These are phyloP conservation scores for Enteromius viviparus DNA, from an alignment of 2,797 vertebrate species.

Conservation along the genomic window DNA sequence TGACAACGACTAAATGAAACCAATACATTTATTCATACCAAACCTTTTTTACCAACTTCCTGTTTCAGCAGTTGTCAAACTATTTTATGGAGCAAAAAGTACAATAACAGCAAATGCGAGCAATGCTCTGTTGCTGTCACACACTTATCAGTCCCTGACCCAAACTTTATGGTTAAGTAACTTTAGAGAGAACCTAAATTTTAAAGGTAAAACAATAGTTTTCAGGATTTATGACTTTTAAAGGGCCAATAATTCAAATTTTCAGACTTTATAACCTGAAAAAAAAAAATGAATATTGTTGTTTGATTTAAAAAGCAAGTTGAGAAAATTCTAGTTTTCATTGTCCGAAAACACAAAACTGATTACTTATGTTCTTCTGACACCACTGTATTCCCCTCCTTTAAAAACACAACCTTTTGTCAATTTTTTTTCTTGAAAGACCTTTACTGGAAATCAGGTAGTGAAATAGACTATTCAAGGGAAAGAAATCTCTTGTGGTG, in stretches of 20 bases:
- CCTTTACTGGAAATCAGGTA: background rate
- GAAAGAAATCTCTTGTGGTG: background rate
- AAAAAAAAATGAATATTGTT: background rate
- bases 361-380: background rate
- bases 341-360: background rate
- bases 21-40: no score
- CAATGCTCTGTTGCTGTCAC: background rate
- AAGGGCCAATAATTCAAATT: background rate
- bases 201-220: slow-evolving; percentile 7
- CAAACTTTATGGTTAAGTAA: background rate
- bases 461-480: background rate
- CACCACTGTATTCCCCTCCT: background rate
- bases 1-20: background rate
- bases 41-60: background rate
- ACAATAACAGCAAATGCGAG: background rate
- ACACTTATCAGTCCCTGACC: background rate
- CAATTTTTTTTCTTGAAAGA: background rate
- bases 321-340: background rate
- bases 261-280: background rate
- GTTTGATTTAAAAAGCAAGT: background rate
- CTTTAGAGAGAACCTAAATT: background rate
- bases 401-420: background rate
- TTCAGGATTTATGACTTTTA: background rate
- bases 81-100: background rate
- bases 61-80: background rate